phyloP scores from a whole-genome alignment of 2,113 vertebrate species.

The Cathartes aura region DNA sequence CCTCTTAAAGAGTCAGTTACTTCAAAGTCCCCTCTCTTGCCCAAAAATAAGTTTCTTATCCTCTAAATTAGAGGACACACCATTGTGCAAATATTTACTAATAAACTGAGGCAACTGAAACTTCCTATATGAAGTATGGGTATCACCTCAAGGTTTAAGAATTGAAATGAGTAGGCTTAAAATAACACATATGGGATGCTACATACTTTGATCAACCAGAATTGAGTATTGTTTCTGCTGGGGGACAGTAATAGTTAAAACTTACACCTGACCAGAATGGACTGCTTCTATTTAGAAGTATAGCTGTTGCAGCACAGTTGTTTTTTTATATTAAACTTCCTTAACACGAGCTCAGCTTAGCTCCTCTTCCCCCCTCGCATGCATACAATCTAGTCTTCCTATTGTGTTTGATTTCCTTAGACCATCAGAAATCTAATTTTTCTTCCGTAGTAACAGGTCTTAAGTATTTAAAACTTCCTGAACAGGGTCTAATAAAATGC shows the following conservation, averaged over 20 bases:
- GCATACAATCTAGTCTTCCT: background rate
- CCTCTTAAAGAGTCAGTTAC: background rate
- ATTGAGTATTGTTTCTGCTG: background rate
- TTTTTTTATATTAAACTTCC: background rate
- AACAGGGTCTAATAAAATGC: background rate
- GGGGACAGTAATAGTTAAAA: background rate
- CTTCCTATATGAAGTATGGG: background rate
- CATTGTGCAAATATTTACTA: background rate
- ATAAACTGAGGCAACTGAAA: background rate
- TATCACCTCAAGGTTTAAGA: background rate
- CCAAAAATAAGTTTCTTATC: background rate
- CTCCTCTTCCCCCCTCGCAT: background rate
- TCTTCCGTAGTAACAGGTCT: background rate
- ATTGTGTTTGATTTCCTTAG: background rate
- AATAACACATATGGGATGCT: background rate
- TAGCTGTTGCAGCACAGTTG: background rate
- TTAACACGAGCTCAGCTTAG: background rate
- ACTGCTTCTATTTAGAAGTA: background rate
- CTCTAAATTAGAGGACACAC: background rate
- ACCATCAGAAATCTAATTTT: background rate
- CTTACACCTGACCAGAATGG: background rate
- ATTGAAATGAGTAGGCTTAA: background rate
- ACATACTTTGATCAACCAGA: background rate
- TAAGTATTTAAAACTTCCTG: background rate
- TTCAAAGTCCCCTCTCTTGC: background rate